Conservation (phyloP, 2,888 invertebrate species). For the Pammene aurita region DNA sequence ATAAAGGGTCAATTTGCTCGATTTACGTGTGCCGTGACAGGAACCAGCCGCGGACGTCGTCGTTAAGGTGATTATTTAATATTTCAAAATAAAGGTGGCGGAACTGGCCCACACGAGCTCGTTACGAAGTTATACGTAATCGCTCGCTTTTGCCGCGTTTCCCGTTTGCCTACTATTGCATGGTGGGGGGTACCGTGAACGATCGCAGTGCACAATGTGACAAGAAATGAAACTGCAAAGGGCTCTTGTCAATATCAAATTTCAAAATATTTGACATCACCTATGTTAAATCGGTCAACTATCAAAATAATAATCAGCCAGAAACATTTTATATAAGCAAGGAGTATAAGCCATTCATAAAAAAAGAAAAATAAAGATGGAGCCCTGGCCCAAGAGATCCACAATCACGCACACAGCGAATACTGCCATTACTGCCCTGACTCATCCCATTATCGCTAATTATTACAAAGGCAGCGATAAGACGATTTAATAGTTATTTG, state of each 20-base stretch:
- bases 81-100: constrained; percentile 69
- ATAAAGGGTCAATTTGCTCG: constrained; percentile 50
- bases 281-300: too few species aligned
- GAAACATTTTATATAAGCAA: too few species aligned
- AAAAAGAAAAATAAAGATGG: too few species aligned
- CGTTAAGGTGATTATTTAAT: constrained; percentile 63
- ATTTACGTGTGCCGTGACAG: constrained; percentile 57
- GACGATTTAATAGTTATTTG: background rate
- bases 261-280: too few species aligned
- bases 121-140: constrained; percentile 48
- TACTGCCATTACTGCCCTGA: background rate
- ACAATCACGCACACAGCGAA: too few species aligned
- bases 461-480: constrained; percentile 5
- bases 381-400: too few species aligned
- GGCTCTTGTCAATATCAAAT: too few species aligned
- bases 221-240: too few species aligned
- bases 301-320: too few species aligned
- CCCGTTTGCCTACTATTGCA: constrained; percentile 40
- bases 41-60: constrained; percentile 64
- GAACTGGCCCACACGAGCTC: constrained; percentile 56
- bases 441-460: constrained; percentile 35
- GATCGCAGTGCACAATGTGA: too few species aligned
- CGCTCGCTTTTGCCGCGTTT: constrained; percentile 45
- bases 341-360: too few species aligned
- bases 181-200: too few species aligned